phyloP scores from a whole-genome alignment of 2,888 invertebrate genomes.

The Pogonocherus hispidulus region DNA sequence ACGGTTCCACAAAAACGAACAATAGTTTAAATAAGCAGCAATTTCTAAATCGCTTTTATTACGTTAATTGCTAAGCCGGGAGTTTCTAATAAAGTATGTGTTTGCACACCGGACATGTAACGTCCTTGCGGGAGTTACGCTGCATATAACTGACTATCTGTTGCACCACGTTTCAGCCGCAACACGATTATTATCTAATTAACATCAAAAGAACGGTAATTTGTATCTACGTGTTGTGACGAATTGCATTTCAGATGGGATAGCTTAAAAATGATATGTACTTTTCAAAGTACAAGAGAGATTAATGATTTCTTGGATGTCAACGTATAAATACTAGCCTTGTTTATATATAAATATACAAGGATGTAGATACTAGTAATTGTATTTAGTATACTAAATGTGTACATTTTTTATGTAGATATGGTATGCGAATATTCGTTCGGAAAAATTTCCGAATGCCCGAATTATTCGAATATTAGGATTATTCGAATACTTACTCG shows the following conservation, averaged over 20 bases:
- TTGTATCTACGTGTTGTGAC: background rate
- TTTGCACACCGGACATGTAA: conserved; percentile 6
- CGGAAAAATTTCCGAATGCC: too few relatives aligned
- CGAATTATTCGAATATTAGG: too few relatives aligned
- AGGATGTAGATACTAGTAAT: too few relatives aligned
- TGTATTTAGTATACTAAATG: too few relatives aligned
- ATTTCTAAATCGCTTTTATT: conserved; percentile 7
- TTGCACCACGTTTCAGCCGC: conserved; percentile 4
- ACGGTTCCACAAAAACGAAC: conserved; percentile 2
- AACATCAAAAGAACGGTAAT: conserved; percentile 9
- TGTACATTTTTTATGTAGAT: too few relatives aligned
- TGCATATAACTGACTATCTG: background rate
- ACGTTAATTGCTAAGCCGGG: background rate
- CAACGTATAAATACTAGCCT: too few relatives aligned
- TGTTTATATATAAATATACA: too few relatives aligned
- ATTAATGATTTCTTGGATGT: too few relatives aligned
- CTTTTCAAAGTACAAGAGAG: too few relatives aligned
- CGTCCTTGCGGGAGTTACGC: conserved; percentile 5
- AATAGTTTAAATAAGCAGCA: background rate
- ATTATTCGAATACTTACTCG: too few relatives aligned
- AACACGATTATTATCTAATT: conserved; percentile 13
- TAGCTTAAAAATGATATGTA: too few relatives aligned
- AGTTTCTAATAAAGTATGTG: conserved; percentile 16
- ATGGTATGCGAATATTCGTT: too few relatives aligned
- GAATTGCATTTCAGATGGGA: background rate